Evolutionary conservation across 2,113 vertebrate species (phyloP).

Genomic region (Silurus asotus): DNA sequence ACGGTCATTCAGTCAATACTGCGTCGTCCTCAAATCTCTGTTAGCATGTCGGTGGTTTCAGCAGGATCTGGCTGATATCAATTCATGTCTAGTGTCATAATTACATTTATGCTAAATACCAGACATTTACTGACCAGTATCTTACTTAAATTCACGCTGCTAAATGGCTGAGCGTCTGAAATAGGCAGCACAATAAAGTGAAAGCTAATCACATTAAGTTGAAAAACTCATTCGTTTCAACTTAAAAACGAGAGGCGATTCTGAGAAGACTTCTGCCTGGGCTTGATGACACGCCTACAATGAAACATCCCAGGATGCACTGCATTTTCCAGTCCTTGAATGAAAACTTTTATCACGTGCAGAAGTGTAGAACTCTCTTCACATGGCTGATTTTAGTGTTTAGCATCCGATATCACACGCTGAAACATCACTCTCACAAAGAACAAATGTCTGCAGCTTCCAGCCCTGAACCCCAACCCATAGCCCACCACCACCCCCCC

Average conservation of each 20-base stretch:
- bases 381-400: not conserved
- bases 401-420: conserved; percentile 16
- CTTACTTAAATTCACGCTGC: not conserved
- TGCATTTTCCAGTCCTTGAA: not conserved
- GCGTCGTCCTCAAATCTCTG: not conserved
- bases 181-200: not conserved
- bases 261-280: not conserved
- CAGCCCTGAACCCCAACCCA: no score
- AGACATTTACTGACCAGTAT: not conserved
- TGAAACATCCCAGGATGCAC: not conserved
- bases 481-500: no score
- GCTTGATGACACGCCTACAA: not conserved
- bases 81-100: not conserved
- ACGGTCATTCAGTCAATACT: not conserved
- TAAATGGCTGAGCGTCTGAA: not conserved
- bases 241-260: not conserved
- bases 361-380: not conserved
- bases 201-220: not conserved
- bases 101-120: not conserved
- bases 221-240: not conserved
- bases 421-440: conserved; percentile 21
- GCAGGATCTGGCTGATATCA: not conserved
- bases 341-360: not conserved
- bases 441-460: no score
- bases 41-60: not conserved